Evolutionary conservation across 2,888 invertebrate genomes (phyloP), one percentile per base, ranked within the genome.

Genomic region (Drosophila tripunctata): DNA sequence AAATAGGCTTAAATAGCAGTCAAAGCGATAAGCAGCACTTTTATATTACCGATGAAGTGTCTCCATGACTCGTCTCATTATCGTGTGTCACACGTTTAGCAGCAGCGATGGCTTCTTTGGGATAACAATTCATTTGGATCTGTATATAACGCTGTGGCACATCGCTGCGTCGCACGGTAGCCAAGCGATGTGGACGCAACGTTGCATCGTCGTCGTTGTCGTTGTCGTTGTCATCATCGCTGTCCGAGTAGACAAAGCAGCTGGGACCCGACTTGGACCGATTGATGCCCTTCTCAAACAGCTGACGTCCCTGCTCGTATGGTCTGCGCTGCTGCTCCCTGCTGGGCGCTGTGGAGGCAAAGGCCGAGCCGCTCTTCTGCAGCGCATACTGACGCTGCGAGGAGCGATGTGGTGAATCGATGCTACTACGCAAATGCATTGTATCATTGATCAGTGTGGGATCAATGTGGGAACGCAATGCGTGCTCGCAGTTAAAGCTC

Each of bases 191-290:
- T 1, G 89, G 90, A 41, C 89, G 89, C 43, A 90, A 62, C 2
- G 90, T 89, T 4, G 89, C 83, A 14, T 89, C 89, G 8, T 87
- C 86, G 6, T 90, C 88, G 22, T n/a, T n/a, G n/a, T n/a, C 83
- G 14, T 89, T 88, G 8, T 87, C 86, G 6, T 90, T 87, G 22
- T 90, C 88, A 22, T 91, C 90, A 56, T 90, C 90, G 35, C 90
- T 91, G 48, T 91, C 90, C 1, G 88, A 89, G 60, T 89, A 89
- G 2, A 88, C 89, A 56, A 91, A 89, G 57, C 91, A 91, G 24
- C 91, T 91, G 40, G 91, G 91, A 3, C 91, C 91, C 1, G 91
- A 92, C 51, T 91, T 91, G n/a, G 91, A 92, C n/a, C 91, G 90
- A 84, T 91, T 91, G 10, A 91, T 90, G 36, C 91, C 90, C 55